phyloP scores from a whole-genome alignment of 2,888 invertebrate species.

The Lamellibrachia satsuma region DNA sequence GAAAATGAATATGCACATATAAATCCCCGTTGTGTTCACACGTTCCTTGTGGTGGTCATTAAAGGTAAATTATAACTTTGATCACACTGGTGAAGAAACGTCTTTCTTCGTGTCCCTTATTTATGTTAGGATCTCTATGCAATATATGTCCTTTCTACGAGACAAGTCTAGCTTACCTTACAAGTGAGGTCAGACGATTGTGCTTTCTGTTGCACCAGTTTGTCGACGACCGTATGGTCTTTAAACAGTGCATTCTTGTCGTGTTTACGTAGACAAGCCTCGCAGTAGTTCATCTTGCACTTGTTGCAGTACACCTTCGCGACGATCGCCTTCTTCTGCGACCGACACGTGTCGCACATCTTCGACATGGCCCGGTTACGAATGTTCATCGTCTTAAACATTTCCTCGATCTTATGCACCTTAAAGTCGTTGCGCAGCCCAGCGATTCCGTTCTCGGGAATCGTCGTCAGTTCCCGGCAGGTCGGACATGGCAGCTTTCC shows the following conservation, averaged over 20 bases:
- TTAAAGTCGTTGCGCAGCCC: slow-evolving; percentile 46
- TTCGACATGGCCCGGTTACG: slow-evolving; percentile 17
- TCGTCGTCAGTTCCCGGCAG: slow-evolving; percentile 44
- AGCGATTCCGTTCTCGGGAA: slow-evolving; percentile 41
- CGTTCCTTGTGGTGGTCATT: neutral
- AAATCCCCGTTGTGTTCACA: neutral
- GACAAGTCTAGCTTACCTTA: slow-evolving; percentile 23
- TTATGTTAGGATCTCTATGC: neutral
- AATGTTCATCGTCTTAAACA: slow-evolving; percentile 42
- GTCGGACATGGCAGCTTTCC: slow-evolving; percentile 47
- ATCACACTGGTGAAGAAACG: neutral
- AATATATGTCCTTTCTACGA: neutral
- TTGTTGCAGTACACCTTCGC: slow-evolving; percentile 39
- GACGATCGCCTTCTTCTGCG: slow-evolving; percentile 36
- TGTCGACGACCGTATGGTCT: slow-evolving; percentile 38
- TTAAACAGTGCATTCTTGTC: slow-evolving; percentile 41
- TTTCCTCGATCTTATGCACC: slow-evolving; percentile 45
- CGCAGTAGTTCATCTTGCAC: slow-evolving; percentile 44
- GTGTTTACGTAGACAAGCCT: slow-evolving; percentile 39
- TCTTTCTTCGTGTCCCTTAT: neutral
- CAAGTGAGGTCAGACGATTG: slow-evolving; percentile 38
- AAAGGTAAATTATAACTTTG: neutral
- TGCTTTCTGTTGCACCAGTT: slow-evolving; percentile 25
- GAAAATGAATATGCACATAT: neutral
- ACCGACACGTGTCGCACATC: slow-evolving; percentile 40